These are phyloP conservation scores for Petaurus breviceps DNA, from an alignment of 2,113 vertebrate genomes.

Conservation along the genomic window DNA sequence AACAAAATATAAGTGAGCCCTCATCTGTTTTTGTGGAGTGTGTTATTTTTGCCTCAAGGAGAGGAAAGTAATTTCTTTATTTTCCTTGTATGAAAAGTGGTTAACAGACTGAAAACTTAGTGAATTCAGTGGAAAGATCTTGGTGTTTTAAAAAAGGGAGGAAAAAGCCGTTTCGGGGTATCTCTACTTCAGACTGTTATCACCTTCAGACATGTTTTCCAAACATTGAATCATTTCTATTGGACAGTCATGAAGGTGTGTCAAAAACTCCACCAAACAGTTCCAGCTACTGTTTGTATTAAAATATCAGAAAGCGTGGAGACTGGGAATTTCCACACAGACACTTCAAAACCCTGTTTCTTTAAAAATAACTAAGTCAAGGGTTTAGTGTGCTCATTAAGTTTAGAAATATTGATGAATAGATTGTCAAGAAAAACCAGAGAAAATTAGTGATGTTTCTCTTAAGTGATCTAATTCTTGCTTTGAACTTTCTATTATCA, in stretches of 20 bases:
- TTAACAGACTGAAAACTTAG: conserved; percentile 25
- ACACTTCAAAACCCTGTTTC: conserved; percentile 17
- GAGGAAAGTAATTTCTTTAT: conserved; percentile 6
- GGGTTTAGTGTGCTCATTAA: background rate
- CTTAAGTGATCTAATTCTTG: conserved; percentile 32
- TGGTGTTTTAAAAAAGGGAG: background rate
- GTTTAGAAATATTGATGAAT: conserved; percentile 22
- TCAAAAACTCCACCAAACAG: background rate
- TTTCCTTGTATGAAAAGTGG: background rate
- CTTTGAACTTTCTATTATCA: conserved; percentile 68
- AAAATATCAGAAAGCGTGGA: conserved; percentile 27
- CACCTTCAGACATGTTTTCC: background rate
- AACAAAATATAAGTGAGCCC: conserved; percentile 24
- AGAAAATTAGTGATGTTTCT: conserved; percentile 26
- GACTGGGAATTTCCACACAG: background rate
- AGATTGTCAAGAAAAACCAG: conserved; percentile 44
- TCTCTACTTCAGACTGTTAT: background rate
- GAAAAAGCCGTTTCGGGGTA: background rate
- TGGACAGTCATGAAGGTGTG: background rate
- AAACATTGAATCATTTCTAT: conserved; percentile 22
- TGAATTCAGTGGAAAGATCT: background rate
- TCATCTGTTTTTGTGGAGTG: background rate
- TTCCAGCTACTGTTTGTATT: conserved; percentile 40
- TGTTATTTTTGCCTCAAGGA: background rate
- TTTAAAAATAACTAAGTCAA: conserved; percentile 53